Evolutionary conservation across 2,113 vertebrate species (phyloP).

Genomic region (Gavialis gangeticus): DNA sequence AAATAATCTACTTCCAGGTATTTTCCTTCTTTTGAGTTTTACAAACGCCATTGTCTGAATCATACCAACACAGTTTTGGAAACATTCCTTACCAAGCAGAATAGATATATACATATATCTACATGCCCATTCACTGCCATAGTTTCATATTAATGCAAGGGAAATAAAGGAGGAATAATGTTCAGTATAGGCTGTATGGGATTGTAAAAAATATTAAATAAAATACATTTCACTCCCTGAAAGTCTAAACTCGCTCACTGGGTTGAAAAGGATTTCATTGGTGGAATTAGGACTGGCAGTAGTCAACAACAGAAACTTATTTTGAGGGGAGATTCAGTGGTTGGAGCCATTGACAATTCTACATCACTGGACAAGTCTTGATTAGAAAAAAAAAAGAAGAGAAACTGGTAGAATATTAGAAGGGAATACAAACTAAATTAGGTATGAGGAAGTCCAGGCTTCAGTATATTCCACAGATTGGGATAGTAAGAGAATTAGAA

Average conservation of each 20-base stretch:
- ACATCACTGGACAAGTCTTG: neutral
- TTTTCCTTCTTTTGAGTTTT: neutral
- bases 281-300: too few species aligned
- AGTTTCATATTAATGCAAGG: neutral
- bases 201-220: neutral
- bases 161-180: neutral
- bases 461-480: neutral
- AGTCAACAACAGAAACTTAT: neutral
- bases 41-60: neutral
- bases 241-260: neutral
- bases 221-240: neutral
- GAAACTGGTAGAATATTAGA: neutral
- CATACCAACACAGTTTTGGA: neutral
- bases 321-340: neutral
- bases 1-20: neutral
- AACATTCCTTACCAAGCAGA: neutral
- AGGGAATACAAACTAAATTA: neutral
- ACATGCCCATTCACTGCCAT: neutral
- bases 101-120: neutral
- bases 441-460: neutral
- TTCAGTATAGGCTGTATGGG: neutral
- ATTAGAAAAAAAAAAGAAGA: neutral
- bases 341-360: neutral
- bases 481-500: neutral
- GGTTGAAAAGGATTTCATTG: neutral